These are phyloP conservation scores for Nasua narica DNA, from an alignment of 2,797 vertebrate genomes.

Conservation along the genomic window DNA sequence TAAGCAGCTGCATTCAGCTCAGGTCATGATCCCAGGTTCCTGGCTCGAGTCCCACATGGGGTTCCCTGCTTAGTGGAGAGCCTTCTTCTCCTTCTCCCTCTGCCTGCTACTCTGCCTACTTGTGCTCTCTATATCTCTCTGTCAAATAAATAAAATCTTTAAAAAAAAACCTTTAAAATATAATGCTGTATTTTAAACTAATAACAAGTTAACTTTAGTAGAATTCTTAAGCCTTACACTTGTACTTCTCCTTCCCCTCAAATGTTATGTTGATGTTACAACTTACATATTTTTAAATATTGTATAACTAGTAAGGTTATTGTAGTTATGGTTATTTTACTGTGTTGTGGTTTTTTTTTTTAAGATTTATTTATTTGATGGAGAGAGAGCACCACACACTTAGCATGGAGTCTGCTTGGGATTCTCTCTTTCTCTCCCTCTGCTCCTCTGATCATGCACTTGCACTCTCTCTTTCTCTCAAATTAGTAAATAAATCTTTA, in stretches of 20 bases:
- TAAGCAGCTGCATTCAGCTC: no score
- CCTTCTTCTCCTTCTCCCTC: no score
- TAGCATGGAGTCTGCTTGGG: neutral
- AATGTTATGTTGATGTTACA: neutral
- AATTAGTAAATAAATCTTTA: neutral
- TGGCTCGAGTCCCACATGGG: accelerated
- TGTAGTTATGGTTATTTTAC: neutral
- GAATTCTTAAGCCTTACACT: neutral
- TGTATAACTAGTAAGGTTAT: neutral
- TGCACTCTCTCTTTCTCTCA: neutral
- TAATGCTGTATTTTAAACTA: neutral
- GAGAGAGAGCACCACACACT: neutral
- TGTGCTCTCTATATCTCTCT: no score
- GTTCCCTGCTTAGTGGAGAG: no score
- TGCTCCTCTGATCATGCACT: neutral
- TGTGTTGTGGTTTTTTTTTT: neutral
- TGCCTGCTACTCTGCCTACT: no score
- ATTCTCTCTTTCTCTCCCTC: neutral
- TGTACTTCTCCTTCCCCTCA: neutral
- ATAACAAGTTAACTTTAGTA: neutral
- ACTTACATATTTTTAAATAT: neutral
- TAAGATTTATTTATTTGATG: no score
- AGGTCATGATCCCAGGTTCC: no score
- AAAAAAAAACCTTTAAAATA: neutral
- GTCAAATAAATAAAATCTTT: neutral